Percentiles rank a stretch among this genome's conserved stretches.
These are phyloP conservation scores for Gambusia yucatana DNA, from an alignment of 2,797 vertebrate genomes.

Conservation along the genomic window DNA sequence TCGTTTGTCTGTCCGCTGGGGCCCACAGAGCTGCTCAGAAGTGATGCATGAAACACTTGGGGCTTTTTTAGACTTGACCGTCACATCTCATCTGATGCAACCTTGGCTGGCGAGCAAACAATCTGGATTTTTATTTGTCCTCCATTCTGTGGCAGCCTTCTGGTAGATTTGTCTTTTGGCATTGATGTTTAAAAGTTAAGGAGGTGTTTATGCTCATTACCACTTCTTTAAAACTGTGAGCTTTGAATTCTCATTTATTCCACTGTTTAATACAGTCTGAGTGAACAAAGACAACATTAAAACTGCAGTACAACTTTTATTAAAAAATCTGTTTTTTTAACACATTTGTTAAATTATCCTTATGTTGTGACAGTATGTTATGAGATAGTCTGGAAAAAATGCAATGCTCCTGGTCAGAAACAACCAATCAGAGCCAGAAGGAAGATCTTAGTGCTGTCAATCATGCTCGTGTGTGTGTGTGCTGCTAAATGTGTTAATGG, in stretches of 20 bases:
- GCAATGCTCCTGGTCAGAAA: no score
- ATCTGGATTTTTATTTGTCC: slow-evolving; percentile 9
- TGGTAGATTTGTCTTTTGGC: slow-evolving; percentile 7
- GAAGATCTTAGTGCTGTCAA: no score
- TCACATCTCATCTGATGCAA: slow-evolving; percentile 13
- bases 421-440: no score
- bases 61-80: slow-evolving; percentile 11
- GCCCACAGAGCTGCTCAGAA: slow-evolving; percentile 10
- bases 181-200: background rate
- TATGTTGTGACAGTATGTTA: no score
- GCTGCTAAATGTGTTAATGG: no score
- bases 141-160: slow-evolving; percentile 5
- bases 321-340: no score
- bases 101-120: slow-evolving; percentile 15
- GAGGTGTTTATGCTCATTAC: background rate
- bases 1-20: slow-evolving; percentile 8
- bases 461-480: no score
- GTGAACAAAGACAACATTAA: background rate
- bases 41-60: slow-evolving; percentile 9
- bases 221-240: background rate
- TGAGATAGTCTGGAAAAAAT: no score
- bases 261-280: background rate
- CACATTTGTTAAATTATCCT: no score
- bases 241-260: background rate
- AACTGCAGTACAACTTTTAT: background rate